Percentiles rank a stretch among this genome's conserved stretches.
These are phyloP conservation scores for Pyralis farinalis DNA, from an alignment of 2,888 invertebrate genomes.

Conservation along the genomic window DNA sequence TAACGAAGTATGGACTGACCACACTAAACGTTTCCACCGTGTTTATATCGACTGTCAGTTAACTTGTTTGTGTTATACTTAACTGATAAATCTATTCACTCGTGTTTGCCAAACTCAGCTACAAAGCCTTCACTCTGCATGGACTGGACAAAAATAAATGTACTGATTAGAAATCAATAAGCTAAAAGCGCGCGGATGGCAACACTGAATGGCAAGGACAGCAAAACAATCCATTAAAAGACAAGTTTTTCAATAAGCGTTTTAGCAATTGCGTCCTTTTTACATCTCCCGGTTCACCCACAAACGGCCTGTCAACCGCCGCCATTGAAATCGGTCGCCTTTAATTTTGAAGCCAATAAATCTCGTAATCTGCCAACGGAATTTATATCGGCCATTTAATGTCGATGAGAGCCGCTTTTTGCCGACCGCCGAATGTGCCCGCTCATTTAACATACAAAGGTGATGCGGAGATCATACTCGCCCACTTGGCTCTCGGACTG, in stretches of 20 bases:
- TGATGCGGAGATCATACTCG: conserved; percentile 50
- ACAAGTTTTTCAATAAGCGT: conserved; percentile 53
- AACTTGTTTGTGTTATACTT: too few species aligned
- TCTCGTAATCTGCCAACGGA: conserved; percentile 76
- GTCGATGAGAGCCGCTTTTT: conserved; percentile 61
- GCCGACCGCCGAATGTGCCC: conserved; percentile 46
- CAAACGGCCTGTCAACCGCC: conserved; percentile 64
- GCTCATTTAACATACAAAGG: conserved; percentile 73
- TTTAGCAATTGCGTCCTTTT: conserved; percentile 41
- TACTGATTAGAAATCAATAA: conserved; percentile 4
- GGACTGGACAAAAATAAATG: too few species aligned
- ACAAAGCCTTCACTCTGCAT: too few species aligned
- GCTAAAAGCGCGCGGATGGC: not conserved
- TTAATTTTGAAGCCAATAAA: conserved; percentile 79
- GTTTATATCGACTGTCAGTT: too few species aligned
- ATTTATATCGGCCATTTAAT: conserved; percentile 77
- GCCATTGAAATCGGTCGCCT: conserved; percentile 77
- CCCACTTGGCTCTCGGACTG: too few species aligned
- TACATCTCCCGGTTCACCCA: conserved; percentile 52
- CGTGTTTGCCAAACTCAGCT: too few species aligned
- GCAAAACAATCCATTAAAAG: conserved; percentile 39
- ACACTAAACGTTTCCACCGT: too few species aligned
- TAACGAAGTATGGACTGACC: too few species aligned
- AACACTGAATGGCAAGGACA: not conserved
- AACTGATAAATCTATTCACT: too few species aligned